Conservation (phyloP, 2,797 vertebrate species). For the Xyrichtys novacula region DNA sequence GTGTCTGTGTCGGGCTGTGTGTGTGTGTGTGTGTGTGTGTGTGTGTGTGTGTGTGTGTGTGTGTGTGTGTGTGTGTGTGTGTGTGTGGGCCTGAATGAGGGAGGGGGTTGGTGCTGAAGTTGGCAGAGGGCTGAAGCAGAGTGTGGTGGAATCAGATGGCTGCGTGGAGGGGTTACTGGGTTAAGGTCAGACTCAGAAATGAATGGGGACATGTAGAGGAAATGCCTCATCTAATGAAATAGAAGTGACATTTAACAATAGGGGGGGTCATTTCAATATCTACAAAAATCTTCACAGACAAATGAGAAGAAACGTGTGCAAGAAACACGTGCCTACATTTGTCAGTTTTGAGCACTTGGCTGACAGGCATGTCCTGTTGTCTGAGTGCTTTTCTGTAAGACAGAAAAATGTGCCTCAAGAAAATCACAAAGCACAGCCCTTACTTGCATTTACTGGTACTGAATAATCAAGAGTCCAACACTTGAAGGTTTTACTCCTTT, state of each 20-base stretch:
- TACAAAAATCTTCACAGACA: slow-evolving; percentile 2
- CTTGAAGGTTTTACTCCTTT: neutral
- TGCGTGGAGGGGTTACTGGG: slow-evolving; percentile 42
- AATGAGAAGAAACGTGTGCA: neutral
- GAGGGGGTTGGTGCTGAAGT: slow-evolving; percentile 24
- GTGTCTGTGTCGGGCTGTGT: no score
- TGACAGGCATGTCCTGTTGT: slow-evolving; percentile 24
- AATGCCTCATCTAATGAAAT: neutral
- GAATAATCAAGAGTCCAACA: neutral
- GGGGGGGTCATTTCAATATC: neutral
- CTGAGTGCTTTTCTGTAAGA: no score
- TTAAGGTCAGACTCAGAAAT: slow-evolving; percentile 31
- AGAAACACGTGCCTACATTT: neutral
- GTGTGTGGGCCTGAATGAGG: neutral
- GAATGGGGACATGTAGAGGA: neutral
- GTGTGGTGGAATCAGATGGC: slow-evolving; percentile 48
- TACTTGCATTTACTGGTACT: neutral
- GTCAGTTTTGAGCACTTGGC: slow-evolving; percentile 5
- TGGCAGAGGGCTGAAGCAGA: slow-evolving; percentile 23
- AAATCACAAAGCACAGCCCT: neutral
- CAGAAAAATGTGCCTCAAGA: neutral
- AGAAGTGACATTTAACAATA: slow-evolving; percentile 37
- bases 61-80: slow-evolving; percentile 15
- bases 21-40: no score
- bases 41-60: slow-evolving; percentile 9